These are phyloP conservation scores for Subacronicta megacephala DNA, from an alignment of 2,888 invertebrate genomes.

Conservation along the genomic window DNA sequence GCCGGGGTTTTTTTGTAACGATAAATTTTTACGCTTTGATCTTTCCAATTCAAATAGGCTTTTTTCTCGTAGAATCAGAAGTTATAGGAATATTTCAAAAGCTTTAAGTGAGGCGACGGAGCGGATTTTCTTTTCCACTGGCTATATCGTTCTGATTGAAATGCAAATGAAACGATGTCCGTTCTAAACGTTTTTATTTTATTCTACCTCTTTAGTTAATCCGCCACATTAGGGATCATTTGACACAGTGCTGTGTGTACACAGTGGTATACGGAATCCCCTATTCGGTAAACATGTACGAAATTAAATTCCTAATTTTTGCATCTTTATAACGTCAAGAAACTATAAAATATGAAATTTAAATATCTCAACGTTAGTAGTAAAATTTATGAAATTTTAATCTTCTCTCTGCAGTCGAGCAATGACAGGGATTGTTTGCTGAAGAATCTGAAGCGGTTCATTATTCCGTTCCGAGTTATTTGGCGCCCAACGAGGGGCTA, in stretches of 20 bases:
- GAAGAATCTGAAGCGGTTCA: constrained; percentile 79
- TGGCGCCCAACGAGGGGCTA: constrained; percentile 77
- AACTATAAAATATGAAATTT: constrained; percentile 50
- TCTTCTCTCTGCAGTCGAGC: constrained; percentile 68
- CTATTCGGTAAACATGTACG: constrained; percentile 4
- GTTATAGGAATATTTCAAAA: constrained; percentile 89
- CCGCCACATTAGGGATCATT: constrained; percentile 69
- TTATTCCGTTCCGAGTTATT: constrained; percentile 82
- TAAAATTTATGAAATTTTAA: constrained; percentile 70
- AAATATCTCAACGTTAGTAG: constrained; percentile 53
- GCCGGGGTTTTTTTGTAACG: constrained; percentile 81
- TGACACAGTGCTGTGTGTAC: constrained; percentile 33
- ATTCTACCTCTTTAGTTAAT: constrained; percentile 79
- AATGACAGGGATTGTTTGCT: constrained; percentile 76
- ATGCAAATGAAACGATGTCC: constrained; percentile 88
- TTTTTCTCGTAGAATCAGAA: constrained; percentile 86
- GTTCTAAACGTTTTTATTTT: constrained; percentile 84
- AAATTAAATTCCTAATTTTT: constrained; percentile 32
- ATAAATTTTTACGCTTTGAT: constrained; percentile 89
- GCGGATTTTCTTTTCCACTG: constrained; percentile 87
- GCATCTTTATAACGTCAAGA: constrained; percentile 21
- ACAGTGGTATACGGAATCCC: neutral
- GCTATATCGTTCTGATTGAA: constrained; percentile 88
- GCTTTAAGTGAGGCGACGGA: constrained; percentile 87
- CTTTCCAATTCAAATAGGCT: constrained; percentile 89